Conservation (phyloP, 2,797 vertebrate genomes). For the Danio albolineatus region DNA sequence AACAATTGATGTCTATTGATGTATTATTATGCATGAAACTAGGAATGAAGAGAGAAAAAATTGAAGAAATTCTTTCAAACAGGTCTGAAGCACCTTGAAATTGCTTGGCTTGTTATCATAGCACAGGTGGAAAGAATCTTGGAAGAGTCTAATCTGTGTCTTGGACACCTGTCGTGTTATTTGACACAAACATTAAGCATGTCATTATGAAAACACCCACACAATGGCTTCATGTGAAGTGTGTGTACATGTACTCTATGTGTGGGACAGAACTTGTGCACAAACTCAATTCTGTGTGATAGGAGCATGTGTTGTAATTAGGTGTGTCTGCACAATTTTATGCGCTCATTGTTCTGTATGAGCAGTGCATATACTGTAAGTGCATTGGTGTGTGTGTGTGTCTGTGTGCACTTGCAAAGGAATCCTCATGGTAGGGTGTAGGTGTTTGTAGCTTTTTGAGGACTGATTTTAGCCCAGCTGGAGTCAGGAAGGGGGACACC, state of each 20-base stretch:
- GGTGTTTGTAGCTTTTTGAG: constrained; percentile 47
- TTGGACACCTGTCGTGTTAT: background rate
- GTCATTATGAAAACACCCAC: constrained; percentile 51
- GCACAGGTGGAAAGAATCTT: background rate
- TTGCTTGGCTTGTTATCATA: background rate
- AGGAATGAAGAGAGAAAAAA: background rate
- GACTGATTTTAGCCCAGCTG: constrained; percentile 54
- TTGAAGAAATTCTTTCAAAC: background rate
- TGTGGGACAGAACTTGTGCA: constrained; percentile 2
- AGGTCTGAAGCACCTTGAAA: background rate
- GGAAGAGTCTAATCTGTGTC: constrained; percentile 4
- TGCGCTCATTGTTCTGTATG: constrained; percentile 3
- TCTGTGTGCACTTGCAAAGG: constrained; percentile 46
- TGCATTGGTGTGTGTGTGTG: constrained; percentile 47
- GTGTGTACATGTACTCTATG: background rate
- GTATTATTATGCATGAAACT: no score
- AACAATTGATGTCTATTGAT: no score
- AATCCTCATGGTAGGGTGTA: constrained; percentile 43
- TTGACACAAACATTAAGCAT: constrained; percentile 9
- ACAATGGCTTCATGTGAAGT: constrained; percentile 31
- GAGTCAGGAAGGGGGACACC: constrained; percentile 52
- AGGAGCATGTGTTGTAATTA: constrained; percentile 25
- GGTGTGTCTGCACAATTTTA: background rate
- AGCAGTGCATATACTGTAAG: background rate
- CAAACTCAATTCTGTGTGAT: background rate